These are phyloP conservation scores for Origma solitaria DNA, from an alignment of 2,113 vertebrate genomes.

Conservation along the genomic window DNA sequence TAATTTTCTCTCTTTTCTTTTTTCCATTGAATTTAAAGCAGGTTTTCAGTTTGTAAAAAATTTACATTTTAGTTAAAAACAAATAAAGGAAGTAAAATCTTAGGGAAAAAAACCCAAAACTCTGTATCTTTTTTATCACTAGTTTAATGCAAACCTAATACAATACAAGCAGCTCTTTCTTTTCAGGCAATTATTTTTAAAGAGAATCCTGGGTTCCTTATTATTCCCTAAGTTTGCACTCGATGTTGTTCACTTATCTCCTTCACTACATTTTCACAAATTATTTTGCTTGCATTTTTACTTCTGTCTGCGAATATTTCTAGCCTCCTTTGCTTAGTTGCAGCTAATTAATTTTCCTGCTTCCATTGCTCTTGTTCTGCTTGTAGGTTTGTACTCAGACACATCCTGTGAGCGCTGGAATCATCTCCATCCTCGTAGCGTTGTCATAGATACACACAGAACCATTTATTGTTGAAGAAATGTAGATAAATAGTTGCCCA, in stretches of 20 bases:
- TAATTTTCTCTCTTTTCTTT: not conserved
- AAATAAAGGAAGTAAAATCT: not conserved
- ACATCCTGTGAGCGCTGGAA: not conserved
- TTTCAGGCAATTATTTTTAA: not conserved
- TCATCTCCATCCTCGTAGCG: not conserved
- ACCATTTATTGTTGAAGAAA: not conserved
- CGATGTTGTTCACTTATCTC: not conserved
- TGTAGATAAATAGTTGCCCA: not conserved
- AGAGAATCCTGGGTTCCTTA: not conserved
- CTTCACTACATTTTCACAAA: not conserved
- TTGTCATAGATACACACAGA: conserved; percentile 54
- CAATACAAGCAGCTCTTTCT: not conserved
- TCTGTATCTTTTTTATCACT: not conserved
- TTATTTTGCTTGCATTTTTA: not conserved
- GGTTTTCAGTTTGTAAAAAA: not conserved
- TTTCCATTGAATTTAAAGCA: not conserved
- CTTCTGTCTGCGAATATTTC: not conserved
- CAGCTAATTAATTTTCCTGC: not conserved
- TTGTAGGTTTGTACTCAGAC: not conserved
- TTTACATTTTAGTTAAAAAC: not conserved
- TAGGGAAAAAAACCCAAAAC: not conserved
- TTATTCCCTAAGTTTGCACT: not conserved
- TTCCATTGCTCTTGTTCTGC: not conserved
- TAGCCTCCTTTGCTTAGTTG: not conserved
- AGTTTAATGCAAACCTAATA: not conserved